Percentiles rank a stretch among this genome's conserved stretches.
These are phyloP conservation scores for Odontothrips loti DNA, from an alignment of 2,888 invertebrate genomes.

Conservation along the genomic window DNA sequence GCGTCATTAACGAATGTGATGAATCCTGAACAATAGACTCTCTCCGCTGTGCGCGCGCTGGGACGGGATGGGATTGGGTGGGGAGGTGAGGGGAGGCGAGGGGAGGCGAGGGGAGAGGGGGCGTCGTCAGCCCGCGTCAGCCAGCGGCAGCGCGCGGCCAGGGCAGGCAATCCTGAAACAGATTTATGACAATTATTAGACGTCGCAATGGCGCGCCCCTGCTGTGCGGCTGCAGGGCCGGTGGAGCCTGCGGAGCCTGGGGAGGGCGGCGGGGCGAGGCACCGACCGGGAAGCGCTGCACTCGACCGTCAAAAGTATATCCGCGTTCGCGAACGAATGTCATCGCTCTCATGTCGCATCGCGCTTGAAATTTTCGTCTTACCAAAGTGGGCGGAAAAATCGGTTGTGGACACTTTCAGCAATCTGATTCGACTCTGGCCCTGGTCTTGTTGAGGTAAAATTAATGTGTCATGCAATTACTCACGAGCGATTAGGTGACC, in stretches of 20 bases:
- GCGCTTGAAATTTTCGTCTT: background rate
- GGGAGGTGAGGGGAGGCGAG: background rate
- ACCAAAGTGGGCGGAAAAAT: too few species aligned
- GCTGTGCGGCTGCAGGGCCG: background rate
- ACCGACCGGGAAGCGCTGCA: too few species aligned
- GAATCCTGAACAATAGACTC: constrained; percentile 25
- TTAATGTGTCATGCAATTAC: too few species aligned
- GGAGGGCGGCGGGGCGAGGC: background rate
- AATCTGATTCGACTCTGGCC: too few species aligned
- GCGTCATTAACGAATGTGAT: constrained; percentile 26
- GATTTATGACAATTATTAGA: constrained; percentile 27
- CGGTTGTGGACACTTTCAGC: too few species aligned
- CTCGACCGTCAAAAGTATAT: too few species aligned
- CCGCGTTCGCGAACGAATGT: too few species aligned
- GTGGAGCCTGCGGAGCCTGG: background rate
- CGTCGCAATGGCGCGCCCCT: constrained; percentile 13
- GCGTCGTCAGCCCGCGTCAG: background rate
- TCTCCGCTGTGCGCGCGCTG: background rate
- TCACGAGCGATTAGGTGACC: too few species aligned
- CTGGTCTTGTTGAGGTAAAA: too few species aligned
- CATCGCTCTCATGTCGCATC: too few species aligned
- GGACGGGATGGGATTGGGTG: background rate
- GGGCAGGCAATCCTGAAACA: constrained; percentile 6
- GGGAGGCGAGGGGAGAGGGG: too few species aligned
- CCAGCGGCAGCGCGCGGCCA: background rate